Evolutionary conservation across 2,888 invertebrate species (phyloP), one percentile per base, ranked within the genome.

Genomic region (Galerucella calmariensis): DNA sequence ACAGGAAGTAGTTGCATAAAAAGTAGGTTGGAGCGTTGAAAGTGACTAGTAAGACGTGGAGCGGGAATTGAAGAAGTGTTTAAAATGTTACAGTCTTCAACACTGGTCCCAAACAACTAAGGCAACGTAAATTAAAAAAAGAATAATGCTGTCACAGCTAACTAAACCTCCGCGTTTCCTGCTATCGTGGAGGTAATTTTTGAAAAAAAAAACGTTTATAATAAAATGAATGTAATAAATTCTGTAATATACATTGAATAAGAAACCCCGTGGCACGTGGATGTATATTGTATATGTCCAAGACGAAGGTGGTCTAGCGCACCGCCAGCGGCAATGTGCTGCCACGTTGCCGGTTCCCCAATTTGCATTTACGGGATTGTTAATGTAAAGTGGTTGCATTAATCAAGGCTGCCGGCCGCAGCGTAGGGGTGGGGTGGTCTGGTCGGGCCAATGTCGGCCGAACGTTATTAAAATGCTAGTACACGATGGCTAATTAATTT

Each of bases 301-400:
- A n/a, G 66, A 56, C 69, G 61, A 41, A 51, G 61, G 62, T 16
- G 61, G 35, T 11, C 46, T 56, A 67, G 67, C 24, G 65, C 66
- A 72, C 63, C 66, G 69, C 44, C 58, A 51, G 27, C 27, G 4
- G 63, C 63, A 63, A n/a, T 44, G 44, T 46, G 46, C 16, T 20
- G 63, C 63, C 44, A 46, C 46, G 58, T 41, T 78, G 81, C 72
- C 79, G 78, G 80, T 74, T 77, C 56, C 69, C 75, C 78, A 83
- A 84, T 84, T 84, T 84, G 83, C 84, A 87, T 87, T 87, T 86
- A 87, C 86, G 84, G 86, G 86, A 86, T 85, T 86, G 87, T 86
- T 86, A 87, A 87, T 87, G 86, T 84, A 86, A 86, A 86, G 86
- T 85, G 87, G 86, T 83, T 85, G 86, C 87, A 87, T 87, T 86